Conservation (phyloP, 2,888 invertebrate genomes). For the Catocala fraxini region DNA sequence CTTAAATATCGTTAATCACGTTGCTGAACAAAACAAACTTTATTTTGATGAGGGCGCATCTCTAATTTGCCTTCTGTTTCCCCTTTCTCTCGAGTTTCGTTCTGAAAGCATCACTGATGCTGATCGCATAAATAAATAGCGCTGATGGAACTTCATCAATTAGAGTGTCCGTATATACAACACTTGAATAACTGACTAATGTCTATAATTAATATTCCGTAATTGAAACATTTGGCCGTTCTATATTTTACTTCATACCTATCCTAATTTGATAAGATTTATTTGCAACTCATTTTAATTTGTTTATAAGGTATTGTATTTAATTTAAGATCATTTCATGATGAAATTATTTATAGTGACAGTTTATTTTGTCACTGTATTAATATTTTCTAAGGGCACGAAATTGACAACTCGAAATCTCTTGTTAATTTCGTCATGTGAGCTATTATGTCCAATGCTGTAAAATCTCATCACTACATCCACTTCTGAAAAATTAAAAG, state of each 20-base stretch:
- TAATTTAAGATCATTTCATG: too few relatives aligned
- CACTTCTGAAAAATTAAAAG: too few relatives aligned
- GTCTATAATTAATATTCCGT: slow-evolving; percentile 42
- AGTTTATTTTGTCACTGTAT: too few relatives aligned
- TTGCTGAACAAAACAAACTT: slow-evolving; percentile 19
- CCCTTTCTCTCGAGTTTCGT: slow-evolving; percentile 31
- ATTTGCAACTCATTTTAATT: slow-evolving; percentile 18
- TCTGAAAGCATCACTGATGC: slow-evolving; percentile 47
- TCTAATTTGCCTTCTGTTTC: slow-evolving; percentile 12
- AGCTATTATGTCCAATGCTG: too few relatives aligned
- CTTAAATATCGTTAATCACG: slow-evolving; percentile 31
- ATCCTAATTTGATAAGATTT: slow-evolving; percentile 42
- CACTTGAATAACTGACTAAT: slow-evolving; percentile 42
- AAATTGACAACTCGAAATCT: too few relatives aligned
- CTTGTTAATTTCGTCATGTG: too few relatives aligned
- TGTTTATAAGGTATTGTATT: not conserved
- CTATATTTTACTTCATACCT: slow-evolving; percentile 33
- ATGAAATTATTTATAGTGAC: too few relatives aligned
- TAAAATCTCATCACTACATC: too few relatives aligned
- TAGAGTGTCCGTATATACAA: slow-evolving; percentile 38
- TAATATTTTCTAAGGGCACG: too few relatives aligned
- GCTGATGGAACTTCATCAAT: slow-evolving; percentile 52
- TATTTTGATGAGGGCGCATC: slow-evolving; percentile 27
- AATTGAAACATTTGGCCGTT: slow-evolving; percentile 37
- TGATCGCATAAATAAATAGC: slow-evolving; percentile 55